These are phyloP conservation scores for Herminia tarsipennalis DNA, from an alignment of 2,888 invertebrate species.

Conservation along the genomic window DNA sequence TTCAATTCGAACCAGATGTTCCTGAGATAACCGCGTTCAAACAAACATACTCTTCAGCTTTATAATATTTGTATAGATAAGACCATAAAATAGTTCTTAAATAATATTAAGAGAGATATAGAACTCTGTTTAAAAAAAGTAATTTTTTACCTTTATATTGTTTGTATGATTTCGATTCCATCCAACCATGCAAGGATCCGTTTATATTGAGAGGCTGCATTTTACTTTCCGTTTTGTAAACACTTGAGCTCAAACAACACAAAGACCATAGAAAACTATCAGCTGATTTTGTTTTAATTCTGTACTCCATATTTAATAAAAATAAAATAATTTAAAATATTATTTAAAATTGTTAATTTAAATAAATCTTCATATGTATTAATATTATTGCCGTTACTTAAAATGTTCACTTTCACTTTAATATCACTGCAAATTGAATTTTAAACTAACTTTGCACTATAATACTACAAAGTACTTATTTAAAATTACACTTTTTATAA, in stretches of 20 bases:
- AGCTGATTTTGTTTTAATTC: not conserved
- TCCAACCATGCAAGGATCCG: constrained; percentile 5
- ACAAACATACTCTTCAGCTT: no score
- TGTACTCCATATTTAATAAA: not conserved
- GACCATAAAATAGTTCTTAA: no score
- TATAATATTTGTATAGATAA: no score
- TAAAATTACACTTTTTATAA: no score
- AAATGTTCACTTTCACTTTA: no score
- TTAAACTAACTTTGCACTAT: no score
- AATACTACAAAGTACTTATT: no score
- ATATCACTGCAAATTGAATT: no score
- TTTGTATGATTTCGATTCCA: not conserved
- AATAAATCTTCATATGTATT: not conserved
- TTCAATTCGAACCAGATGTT: no score
- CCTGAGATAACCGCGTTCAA: no score
- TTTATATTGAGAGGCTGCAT: constrained; percentile 2
- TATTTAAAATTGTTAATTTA: not conserved
- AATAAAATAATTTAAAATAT: not conserved
- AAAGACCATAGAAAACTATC: not conserved
- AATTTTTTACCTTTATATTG: not conserved
- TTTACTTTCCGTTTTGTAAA: constrained; percentile 2
- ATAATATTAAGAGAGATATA: no score
- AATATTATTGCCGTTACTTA: no score
- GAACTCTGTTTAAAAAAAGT: not conserved
- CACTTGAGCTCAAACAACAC: constrained; percentile 8